These are phyloP conservation scores for Lasioglossum marginatum DNA, from an alignment of 2,888 invertebrate species.

Conservation along the genomic window DNA sequence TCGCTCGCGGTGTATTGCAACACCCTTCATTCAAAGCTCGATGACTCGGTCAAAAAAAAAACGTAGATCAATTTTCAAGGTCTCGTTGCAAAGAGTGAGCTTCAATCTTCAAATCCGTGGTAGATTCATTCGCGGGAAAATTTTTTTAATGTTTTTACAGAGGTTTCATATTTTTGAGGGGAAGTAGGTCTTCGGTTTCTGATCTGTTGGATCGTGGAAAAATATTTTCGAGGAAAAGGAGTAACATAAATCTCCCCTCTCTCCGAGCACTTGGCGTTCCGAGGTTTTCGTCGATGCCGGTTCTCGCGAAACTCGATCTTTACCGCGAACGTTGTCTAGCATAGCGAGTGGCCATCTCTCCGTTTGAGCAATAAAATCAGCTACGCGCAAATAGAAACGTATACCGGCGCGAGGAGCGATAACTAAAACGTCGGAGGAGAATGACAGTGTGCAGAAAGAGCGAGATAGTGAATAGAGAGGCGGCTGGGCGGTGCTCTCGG, in stretches of 20 bases:
- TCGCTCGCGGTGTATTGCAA: no score
- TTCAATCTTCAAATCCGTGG: no score
- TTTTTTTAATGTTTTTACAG: no score
- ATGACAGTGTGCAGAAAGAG: background rate
- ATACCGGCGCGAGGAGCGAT: slow-evolving; percentile 37
- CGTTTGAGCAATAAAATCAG: slow-evolving; percentile 61
- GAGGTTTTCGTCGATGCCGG: background rate
- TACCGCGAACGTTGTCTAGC: slow-evolving; percentile 25
- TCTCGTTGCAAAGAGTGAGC: no score
- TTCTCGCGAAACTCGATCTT: slow-evolving; percentile 42
- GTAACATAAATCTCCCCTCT: no score
- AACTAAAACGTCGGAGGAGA: slow-evolving; percentile 44
- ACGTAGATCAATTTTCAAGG: no score
- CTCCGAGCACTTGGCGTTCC: background rate
- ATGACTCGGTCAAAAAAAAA: no score
- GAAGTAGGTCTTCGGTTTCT: no score
- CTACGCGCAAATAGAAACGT: slow-evolving; percentile 64
- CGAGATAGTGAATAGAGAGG: background rate
- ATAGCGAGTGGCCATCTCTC: background rate
- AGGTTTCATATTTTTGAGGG: no score
- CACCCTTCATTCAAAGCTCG: no score
- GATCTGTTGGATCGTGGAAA: no score
- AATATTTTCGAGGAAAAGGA: no score
- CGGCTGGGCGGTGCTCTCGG: background rate
- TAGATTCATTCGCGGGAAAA: rapidly evolving